These are phyloP conservation scores for Nannobrachium achirus DNA, from an alignment of 2,113 vertebrate genomes.

Conservation along the genomic window DNA sequence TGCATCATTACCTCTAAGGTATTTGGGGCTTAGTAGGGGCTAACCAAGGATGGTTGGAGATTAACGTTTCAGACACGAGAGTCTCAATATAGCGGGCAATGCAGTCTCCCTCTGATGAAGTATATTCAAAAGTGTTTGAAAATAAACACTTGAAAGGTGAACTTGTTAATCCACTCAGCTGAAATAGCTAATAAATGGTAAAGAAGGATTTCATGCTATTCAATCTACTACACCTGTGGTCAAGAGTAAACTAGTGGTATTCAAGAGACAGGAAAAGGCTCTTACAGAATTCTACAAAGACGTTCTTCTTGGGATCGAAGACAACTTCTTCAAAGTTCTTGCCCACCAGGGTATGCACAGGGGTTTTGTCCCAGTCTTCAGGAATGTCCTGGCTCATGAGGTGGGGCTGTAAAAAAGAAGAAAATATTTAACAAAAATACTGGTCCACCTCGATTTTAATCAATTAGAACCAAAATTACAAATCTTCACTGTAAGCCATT, in stretches of 20 bases:
- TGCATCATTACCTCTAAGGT: slow-evolving; percentile 11
- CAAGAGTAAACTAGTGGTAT: not conserved
- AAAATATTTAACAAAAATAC: not conserved
- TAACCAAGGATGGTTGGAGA: slow-evolving; percentile 1
- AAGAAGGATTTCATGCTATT: not conserved
- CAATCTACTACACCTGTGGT: not conserved
- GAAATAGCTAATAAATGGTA: not conserved
- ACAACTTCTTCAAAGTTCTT: slow-evolving; percentile 96
- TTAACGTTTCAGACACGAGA: slow-evolving; percentile 35
- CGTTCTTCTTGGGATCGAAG: slow-evolving; percentile 89
- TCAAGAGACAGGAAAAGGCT: not conserved
- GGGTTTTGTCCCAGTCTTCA: slow-evolving; percentile 93
- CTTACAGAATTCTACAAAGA: slow-evolving; percentile 98
- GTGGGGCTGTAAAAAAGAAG: slow-evolving; percentile 83
- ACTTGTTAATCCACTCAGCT: not conserved
- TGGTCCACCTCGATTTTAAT: too few species aligned
- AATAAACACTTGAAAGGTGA: slow-evolving; percentile 6
- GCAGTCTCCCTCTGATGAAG: not conserved
- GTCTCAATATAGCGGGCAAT: not conserved
- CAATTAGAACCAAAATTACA: too few species aligned
- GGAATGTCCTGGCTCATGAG: slow-evolving; percentile 98
- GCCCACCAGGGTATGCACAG: slow-evolving; percentile 92
- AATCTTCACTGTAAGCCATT: too few species aligned
- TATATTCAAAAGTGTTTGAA: slow-evolving; percentile 5
- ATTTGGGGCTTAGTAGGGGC: slow-evolving; percentile 19